A percentile compares a stretch with the other conserved stretches of the same genome.
phyloP scores from a whole-genome alignment of 2,888 invertebrate genomes.

The Diploptera punctata region DNA sequence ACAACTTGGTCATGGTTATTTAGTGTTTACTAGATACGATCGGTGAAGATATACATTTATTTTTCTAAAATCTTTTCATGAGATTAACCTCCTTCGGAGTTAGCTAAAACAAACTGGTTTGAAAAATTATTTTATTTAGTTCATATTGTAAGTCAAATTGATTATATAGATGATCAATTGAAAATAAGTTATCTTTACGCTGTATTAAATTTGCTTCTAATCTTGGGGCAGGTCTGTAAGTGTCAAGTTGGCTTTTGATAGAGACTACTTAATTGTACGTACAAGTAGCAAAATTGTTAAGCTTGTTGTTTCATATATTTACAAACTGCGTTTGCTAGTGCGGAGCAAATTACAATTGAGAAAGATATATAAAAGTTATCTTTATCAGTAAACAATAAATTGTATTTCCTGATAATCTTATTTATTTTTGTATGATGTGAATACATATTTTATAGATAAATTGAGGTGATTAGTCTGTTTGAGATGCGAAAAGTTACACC shows the following conservation, averaged over 20 bases:
- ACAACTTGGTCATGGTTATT: too few relatives aligned
- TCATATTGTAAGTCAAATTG: too few relatives aligned
- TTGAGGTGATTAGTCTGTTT: background rate
- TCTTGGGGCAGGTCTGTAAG: slow-evolving; percentile 8
- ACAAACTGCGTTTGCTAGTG: background rate
- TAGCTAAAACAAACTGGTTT: too few relatives aligned
- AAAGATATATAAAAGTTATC: background rate
- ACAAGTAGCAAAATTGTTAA: slow-evolving; percentile 15
- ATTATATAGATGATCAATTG: too few relatives aligned
- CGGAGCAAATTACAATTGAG: slow-evolving; percentile 3
- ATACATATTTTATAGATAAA: background rate
- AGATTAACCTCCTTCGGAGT: too few relatives aligned
- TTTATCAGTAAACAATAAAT: slow-evolving; percentile 9
- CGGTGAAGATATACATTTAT: too few relatives aligned
- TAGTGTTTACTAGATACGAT: too few relatives aligned
- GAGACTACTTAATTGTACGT: background rate
- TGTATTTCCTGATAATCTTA: background rate
- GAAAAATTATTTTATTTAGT: too few relatives aligned
- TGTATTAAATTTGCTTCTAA: slow-evolving; percentile 13
- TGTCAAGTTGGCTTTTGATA: slow-evolving; percentile 1
- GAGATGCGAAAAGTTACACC: background rate
- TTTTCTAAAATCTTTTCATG: too few relatives aligned
- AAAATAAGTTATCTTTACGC: too few relatives aligned
- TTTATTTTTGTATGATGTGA: too few relatives aligned
- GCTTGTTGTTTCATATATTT: background rate